A percentile compares a stretch with the other conserved stretches of the same genome.
phyloP scores from a whole-genome alignment of 2,888 invertebrate species.

The Conops quadrifasciatus region DNA sequence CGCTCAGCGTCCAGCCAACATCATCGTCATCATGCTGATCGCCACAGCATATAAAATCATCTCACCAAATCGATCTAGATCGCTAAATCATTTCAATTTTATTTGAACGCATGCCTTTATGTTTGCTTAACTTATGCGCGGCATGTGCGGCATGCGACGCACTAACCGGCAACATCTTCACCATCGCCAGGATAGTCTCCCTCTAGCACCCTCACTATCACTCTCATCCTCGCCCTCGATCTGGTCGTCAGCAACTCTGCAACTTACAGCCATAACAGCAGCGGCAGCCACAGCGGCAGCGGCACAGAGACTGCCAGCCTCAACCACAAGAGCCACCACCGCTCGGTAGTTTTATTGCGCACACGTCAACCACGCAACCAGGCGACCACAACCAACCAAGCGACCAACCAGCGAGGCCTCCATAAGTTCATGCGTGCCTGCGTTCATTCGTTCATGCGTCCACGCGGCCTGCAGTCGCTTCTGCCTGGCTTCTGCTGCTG shows the following conservation, averaged over 20 bases:
- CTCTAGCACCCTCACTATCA: background rate
- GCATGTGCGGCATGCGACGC: background rate
- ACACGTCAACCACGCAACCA: constrained; percentile 14
- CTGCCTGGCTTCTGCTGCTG: constrained; percentile 39
- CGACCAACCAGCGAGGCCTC: background rate
- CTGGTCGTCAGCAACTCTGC: constrained; percentile 13
- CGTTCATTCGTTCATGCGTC: background rate
- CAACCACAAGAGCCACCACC: background rate
- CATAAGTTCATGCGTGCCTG: background rate
- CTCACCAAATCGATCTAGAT: constrained; percentile 33
- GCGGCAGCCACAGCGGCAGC: no score
- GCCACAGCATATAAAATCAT: background rate
- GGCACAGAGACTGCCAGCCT: constrained; percentile 6
- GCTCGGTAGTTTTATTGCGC: constrained; percentile 27
- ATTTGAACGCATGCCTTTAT: constrained; percentile 17
- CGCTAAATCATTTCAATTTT: constrained; percentile 31
- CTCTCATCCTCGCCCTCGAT: background rate
- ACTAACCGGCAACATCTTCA: background rate
- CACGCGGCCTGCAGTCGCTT: constrained; percentile 38
- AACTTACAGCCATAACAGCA: background rate
- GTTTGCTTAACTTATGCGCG: background rate
- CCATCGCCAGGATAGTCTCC: background rate
- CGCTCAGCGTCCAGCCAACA: background rate
- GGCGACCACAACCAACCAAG: background rate
- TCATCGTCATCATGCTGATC: background rate